Evolutionary conservation across 1,140 invertebrate species (phyloP).

Genomic region (Harpegnathos saltator): DNA sequence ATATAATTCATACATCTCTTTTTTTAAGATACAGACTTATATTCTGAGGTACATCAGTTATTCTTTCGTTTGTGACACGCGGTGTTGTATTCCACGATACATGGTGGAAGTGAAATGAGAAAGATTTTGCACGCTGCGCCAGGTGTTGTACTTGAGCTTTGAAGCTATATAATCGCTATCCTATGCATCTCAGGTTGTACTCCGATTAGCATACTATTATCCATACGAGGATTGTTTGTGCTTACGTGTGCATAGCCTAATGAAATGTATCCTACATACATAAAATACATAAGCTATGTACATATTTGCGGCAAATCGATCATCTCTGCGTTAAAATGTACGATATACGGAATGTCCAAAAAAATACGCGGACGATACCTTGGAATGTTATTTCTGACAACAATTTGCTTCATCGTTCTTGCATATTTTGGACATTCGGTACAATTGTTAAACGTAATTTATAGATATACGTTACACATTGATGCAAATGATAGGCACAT

Average conservation of each 20-base stretch:
- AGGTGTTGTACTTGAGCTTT: not conserved
- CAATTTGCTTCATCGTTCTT: not conserved
- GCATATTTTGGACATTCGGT: no score
- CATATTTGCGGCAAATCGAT: not conserved
- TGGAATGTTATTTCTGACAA: not conserved
- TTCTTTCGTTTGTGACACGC: not conserved
- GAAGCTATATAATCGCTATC: conserved; percentile 1
- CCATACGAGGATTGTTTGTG: not conserved
- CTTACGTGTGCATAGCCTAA: not conserved
- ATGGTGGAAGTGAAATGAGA: not conserved
- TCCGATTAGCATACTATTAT: not conserved
- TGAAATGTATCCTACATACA: not conserved
- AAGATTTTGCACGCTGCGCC: not conserved
- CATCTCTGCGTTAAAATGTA: not conserved
- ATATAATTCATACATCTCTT: conserved; percentile 4
- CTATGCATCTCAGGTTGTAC: not conserved
- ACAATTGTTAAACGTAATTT: no score
- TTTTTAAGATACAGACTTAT: conserved; percentile 3
- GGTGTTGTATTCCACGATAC: no score
- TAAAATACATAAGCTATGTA: conserved; percentile 2
- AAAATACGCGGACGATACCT: conserved; percentile 5
- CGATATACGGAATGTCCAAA: conserved; percentile 24
- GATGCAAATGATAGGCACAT: no score
- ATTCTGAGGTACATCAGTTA: not conserved
- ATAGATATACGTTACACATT: no score